A percentile compares a stretch with the other conserved stretches of the same genome.
phyloP scores from a whole-genome alignment of 2,113 vertebrate species.

The Pampusana beccarii region DNA sequence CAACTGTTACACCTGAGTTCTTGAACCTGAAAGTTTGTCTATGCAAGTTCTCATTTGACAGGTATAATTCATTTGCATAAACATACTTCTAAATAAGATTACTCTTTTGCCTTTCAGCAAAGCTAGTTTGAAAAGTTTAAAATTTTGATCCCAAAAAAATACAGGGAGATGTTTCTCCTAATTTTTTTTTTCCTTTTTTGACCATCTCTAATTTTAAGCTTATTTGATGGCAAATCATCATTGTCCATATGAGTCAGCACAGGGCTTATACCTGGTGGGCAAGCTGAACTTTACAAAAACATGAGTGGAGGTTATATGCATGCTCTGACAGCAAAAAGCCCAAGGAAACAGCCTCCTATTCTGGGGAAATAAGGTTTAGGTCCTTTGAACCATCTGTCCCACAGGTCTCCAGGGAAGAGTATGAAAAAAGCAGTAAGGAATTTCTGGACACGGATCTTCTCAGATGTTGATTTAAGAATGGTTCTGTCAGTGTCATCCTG shows the following conservation, averaged over 20 bases:
- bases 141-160: not conserved
- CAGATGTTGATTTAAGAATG: not conserved
- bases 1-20: constrained; percentile 3
- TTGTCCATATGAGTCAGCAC: not conserved
- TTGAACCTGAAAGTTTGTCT: constrained; percentile 2
- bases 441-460: not conserved
- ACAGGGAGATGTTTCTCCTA: not conserved
- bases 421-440: not conserved
- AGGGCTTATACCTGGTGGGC: not conserved
- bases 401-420: not conserved
- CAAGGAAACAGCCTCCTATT: not conserved
- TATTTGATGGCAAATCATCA: not conserved
- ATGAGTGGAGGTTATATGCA: not conserved
- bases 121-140: not conserved
- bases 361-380: not conserved
- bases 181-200: not conserved
- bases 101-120: not conserved
- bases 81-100: not conserved
- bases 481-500: not conserved
- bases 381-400: not conserved
- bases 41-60: not conserved
- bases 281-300: not conserved
- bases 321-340: not conserved
- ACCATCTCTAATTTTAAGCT: not conserved
- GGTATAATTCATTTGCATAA: not conserved